phyloP scores from a whole-genome alignment of 1,140 invertebrate genomes.

The Teleopsis dalmanni region DNA sequence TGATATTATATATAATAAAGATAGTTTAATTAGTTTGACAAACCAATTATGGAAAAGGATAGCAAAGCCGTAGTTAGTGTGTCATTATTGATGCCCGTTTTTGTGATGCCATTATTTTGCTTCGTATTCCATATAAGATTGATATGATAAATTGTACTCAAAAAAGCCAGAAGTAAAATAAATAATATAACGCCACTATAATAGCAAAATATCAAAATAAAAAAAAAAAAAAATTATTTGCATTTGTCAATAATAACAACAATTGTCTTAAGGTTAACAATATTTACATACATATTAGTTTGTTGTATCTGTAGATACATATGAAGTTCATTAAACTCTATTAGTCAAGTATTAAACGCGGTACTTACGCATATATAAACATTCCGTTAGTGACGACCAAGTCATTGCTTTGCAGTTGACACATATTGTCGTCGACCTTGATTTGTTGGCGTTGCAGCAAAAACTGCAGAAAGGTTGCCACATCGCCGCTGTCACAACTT shows the following conservation, averaged over 20 bases:
- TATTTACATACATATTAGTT: too few species aligned
- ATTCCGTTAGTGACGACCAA: conserved; percentile 13
- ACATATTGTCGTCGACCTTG: conserved; percentile 34
- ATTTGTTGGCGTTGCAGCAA: conserved; percentile 43
- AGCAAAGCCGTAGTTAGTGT: conserved; percentile 14
- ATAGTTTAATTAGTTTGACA: not conserved
- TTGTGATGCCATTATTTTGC: conserved; percentile 9
- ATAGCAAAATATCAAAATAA: conserved; percentile 7
- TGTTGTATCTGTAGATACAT: too few species aligned
- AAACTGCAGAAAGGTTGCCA: conserved; percentile 47
- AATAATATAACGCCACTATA: conserved; percentile 27
- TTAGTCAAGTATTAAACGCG: not conserved
- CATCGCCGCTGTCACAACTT: conserved; percentile 49
- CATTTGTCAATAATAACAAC: not conserved
- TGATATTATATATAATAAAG: not conserved
- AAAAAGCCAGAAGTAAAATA: conserved; percentile 24
- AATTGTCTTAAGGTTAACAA: too few species aligned
- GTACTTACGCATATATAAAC: conserved; percentile 52
- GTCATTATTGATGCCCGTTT: conserved; percentile 6
- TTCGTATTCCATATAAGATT: conserved; percentile 6
- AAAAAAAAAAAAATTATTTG: not conserved
- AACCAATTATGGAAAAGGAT: conserved; percentile 24
- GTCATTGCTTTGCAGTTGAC: conserved; percentile 35
- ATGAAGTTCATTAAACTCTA: too few species aligned
- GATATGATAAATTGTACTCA: conserved; percentile 18